phyloP scores from a whole-genome alignment of 2,888 invertebrate genomes.

The Euzophera pinguis region DNA sequence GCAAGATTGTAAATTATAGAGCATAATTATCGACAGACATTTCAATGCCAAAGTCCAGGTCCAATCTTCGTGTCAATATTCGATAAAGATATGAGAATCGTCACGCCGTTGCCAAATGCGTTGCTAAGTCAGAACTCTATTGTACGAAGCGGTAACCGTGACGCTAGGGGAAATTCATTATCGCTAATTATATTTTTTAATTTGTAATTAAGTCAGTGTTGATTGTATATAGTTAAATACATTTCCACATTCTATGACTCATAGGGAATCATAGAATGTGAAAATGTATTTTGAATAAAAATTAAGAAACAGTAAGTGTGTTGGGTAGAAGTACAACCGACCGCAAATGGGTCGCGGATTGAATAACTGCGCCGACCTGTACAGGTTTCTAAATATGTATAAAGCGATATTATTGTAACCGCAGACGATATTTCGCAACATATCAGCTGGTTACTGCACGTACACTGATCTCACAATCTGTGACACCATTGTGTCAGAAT shows the following conservation, averaged over 20 bases:
- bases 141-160: constrained; percentile 51
- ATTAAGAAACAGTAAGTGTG: constrained; percentile 12
- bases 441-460: constrained; percentile 21
- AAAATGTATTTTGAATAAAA: no score
- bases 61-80: no score
- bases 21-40: no score
- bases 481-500: constrained; percentile 16
- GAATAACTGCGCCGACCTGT: constrained; percentile 63
- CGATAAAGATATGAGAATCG: no score
- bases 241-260: no score
- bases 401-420: constrained; percentile 65
- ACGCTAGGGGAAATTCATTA: constrained; percentile 52
- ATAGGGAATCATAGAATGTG: no score
- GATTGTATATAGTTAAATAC: neutral
- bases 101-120: constrained; percentile 28
- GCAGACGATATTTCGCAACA: constrained; percentile 61
- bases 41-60: no score
- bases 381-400: constrained; percentile 74
- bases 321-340: constrained; percentile 48
- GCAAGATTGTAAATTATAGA: no score
- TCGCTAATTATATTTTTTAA: constrained; percentile 56
- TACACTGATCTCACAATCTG: constrained; percentile 13
- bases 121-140: constrained; percentile 38
- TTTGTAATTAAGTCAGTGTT: constrained; percentile 45
- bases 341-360: constrained; percentile 76